Evolutionary conservation across 2,113 vertebrate genomes (phyloP).

Genomic region (Hippolais icterina): DNA sequence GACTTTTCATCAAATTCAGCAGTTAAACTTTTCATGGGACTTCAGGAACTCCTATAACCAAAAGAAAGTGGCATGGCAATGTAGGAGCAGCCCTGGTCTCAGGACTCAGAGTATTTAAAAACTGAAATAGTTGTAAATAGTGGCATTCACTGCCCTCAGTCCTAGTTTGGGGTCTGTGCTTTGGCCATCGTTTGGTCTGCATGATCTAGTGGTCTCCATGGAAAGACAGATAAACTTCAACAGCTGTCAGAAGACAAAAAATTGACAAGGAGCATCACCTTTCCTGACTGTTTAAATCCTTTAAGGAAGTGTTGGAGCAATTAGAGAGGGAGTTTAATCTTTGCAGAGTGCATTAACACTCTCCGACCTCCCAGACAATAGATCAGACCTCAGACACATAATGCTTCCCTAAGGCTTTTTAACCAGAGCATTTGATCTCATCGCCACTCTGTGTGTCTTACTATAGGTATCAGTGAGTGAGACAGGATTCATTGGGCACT

Average conservation of each 20-base stretch:
- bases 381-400: slow-evolving; percentile 86
- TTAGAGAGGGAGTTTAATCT: slow-evolving; percentile 91
- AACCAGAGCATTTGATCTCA: slow-evolving; percentile 71
- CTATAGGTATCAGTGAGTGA: slow-evolving; percentile 34
- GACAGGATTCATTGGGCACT: background rate
- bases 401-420: slow-evolving; percentile 78
- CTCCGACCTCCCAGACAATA: slow-evolving; percentile 90
- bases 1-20: background rate
- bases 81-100: background rate
- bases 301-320: slow-evolving; percentile 79
- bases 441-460: background rate
- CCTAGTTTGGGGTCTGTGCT: slow-evolving; percentile 19
- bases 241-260: slow-evolving; percentile 84
- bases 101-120: background rate
- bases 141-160: background rate
- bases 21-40: background rate
- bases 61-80: background rate
- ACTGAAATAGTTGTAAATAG: slow-evolving; percentile 15
- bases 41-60: background rate
- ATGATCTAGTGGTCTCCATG: slow-evolving; percentile 61
- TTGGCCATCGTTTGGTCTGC: slow-evolving; percentile 60
- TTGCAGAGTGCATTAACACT: slow-evolving; percentile 92
- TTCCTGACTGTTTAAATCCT: slow-evolving; percentile 76
- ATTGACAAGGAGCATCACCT: slow-evolving; percentile 82
- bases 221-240: slow-evolving; percentile 77